phyloP scores from a whole-genome alignment of 2,113 vertebrate species.

The Indri indri region DNA sequence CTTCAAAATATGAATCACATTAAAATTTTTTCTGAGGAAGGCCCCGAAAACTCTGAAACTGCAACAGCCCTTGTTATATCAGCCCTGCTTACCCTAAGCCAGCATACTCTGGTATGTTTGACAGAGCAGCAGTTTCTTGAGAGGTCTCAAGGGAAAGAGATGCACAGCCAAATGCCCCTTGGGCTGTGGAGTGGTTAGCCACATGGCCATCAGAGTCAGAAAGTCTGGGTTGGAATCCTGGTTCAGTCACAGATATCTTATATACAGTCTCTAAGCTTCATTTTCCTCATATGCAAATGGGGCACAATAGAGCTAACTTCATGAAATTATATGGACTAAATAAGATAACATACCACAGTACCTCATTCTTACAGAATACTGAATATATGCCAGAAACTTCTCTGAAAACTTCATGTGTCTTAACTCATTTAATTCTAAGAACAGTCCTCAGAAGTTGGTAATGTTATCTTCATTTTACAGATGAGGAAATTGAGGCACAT shows the following conservation, averaged over 20 bases:
- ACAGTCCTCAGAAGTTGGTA: too few relatives aligned
- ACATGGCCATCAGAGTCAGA: background rate
- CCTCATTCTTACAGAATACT: too few relatives aligned
- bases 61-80: background rate
- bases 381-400: too few relatives aligned
- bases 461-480: too few relatives aligned
- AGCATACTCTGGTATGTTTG: background rate
- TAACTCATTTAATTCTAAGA: too few relatives aligned
- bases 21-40: background rate
- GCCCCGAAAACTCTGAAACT: background rate
- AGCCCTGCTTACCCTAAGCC: background rate
- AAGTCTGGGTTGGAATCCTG: background rate
- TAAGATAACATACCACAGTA: background rate
- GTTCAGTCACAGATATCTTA: background rate
- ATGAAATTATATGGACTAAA: background rate
- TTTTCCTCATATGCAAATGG: background rate
- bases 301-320: background rate
- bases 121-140: background rate
- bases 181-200: background rate
- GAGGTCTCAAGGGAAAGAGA: background rate
- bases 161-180: background rate
- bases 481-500: too few relatives aligned
- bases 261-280: background rate
- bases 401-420: too few relatives aligned
- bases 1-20: background rate